Percentiles rank a stretch among this genome's conserved stretches.
Conservation (phyloP, 2,888 invertebrate genomes). For the Napeogenes inachia region DNA sequence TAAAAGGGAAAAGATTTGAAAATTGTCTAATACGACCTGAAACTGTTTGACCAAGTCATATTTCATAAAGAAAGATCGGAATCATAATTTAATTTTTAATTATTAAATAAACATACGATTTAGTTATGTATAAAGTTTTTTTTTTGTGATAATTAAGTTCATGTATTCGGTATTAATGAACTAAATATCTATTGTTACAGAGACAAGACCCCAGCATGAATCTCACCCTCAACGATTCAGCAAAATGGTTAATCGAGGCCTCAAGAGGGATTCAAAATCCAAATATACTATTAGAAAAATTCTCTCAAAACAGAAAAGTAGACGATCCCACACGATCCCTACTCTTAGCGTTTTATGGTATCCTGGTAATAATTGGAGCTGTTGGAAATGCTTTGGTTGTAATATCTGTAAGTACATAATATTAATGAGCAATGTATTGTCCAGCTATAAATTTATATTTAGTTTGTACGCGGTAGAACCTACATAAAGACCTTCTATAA, state of each 20-base stretch:
- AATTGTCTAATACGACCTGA: too few relatives aligned
- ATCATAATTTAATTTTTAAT: too few relatives aligned
- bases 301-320: constrained; percentile 82
- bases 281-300: constrained; percentile 76
- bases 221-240: constrained; percentile 58
- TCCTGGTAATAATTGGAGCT: constrained; percentile 88
- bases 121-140: too few relatives aligned
- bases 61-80: too few relatives aligned
- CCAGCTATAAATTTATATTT: too few relatives aligned
- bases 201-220: constrained; percentile 59
- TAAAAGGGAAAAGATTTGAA: too few relatives aligned
- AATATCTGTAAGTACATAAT: constrained; percentile 69
- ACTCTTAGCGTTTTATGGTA: constrained; percentile 83
- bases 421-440: too few relatives aligned
- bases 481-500: too few relatives aligned
- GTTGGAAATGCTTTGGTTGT: constrained; percentile 93
- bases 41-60: too few relatives aligned
- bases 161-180: constrained; percentile 1
- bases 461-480: too few relatives aligned
- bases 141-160: too few relatives aligned
- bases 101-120: too few relatives aligned
- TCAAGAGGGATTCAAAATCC: constrained; percentile 63
- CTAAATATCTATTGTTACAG: constrained; percentile 50
- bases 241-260: constrained; percentile 67
- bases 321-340: constrained; percentile 82